Conservation (phyloP, 1,140 invertebrate genomes). For the Aricia agestis region DNA sequence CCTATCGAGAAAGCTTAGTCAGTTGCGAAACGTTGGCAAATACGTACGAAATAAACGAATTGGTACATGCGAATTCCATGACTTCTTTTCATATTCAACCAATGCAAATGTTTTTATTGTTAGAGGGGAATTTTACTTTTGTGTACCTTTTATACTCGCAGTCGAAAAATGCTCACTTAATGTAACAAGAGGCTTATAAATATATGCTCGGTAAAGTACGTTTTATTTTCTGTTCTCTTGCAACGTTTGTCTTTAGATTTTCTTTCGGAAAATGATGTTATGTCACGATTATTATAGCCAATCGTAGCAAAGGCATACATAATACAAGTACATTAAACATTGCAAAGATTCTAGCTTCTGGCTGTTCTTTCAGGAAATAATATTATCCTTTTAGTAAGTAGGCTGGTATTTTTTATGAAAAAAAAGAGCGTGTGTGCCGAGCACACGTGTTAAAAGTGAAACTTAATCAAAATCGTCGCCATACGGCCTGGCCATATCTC, state of each 20-base stretch:
- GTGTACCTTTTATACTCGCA: neutral
- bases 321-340: no score
- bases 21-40: constrained; percentile 16
- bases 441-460: no score
- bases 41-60: constrained; percentile 9
- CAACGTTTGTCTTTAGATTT: neutral
- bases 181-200: neutral
- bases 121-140: neutral
- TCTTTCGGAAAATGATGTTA: neutral
- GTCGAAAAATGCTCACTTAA: constrained; percentile 7
- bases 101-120: constrained; percentile 12
- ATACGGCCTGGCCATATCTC: no score
- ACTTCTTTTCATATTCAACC: constrained; percentile 15
- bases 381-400: no score
- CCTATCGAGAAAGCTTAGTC: constrained; percentile 21
- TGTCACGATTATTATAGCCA: neutral
- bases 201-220: neutral
- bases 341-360: no score
- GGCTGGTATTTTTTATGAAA: neutral
- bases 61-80: constrained; percentile 18
- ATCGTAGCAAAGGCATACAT: neutral
- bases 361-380: no score
- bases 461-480: no score
- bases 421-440: no score
- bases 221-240: neutral